Percentiles rank a stretch among this genome's conserved stretches.
Evolutionary conservation across 2,888 invertebrate genomes (phyloP).

Genomic region (Charanyca ferruginea): DNA sequence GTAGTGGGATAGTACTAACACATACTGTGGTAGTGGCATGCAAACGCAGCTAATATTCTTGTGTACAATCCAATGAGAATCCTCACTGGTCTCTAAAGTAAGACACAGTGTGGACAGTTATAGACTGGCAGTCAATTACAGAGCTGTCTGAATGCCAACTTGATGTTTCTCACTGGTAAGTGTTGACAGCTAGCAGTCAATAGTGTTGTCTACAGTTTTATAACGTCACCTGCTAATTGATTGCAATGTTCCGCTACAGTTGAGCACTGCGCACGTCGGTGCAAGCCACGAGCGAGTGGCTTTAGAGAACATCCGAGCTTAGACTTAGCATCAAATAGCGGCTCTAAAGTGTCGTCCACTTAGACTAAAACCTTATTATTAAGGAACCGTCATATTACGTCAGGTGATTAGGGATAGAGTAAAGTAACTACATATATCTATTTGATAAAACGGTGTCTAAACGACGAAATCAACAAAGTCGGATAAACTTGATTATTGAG

Average conservation of each 20-base stretch:
- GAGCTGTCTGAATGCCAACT: background rate
- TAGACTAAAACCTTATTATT: too few species aligned
- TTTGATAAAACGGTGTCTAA: too few species aligned
- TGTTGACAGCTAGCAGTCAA: constrained; percentile 43
- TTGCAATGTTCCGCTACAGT: constrained; percentile 59
- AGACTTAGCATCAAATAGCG: too few species aligned
- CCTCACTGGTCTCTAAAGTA: constrained; percentile 5
- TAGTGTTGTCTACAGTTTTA: constrained; percentile 36
- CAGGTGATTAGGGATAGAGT: too few species aligned
- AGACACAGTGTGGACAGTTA: constrained; percentile 10
- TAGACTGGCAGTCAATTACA: background rate
- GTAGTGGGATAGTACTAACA: constrained; percentile 10
- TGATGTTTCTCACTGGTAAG: constrained; percentile 15
- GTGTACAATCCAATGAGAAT: background rate
- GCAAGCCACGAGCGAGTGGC: constrained; percentile 2
- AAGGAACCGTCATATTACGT: too few species aligned
- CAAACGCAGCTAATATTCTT: constrained; percentile 28
- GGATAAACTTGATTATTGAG: background rate
- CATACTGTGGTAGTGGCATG: too few species aligned
- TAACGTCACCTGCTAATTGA: constrained; percentile 52
- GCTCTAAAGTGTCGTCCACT: too few species aligned
- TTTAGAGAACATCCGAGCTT: background rate
- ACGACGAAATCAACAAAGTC: background rate
- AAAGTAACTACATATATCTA: too few species aligned
- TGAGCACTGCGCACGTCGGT: background rate